Percentiles rank a stretch among this genome's conserved stretches.
Evolutionary conservation across 2,113 vertebrate species (phyloP).

Genomic region (Gobio gobio): DNA sequence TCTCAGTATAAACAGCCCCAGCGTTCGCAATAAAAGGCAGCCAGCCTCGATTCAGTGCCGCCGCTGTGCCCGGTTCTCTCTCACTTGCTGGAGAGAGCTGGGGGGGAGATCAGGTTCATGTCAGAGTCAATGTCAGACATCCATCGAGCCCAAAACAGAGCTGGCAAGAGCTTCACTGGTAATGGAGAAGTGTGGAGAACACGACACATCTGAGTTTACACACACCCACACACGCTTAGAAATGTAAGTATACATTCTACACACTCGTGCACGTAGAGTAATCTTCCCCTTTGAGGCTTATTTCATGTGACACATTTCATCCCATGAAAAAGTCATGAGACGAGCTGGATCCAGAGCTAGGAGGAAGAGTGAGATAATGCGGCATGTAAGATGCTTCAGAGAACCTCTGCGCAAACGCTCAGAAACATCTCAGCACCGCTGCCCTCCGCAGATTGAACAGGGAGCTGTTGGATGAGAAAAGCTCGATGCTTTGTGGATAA

Average conservation of each 20-base stretch:
- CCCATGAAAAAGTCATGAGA: constrained; percentile 71
- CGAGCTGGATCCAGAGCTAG: constrained; percentile 70
- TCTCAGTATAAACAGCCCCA: constrained; percentile 43
- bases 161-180: constrained; percentile 46
- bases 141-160: constrained; percentile 26
- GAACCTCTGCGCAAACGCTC: neutral
- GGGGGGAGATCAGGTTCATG: constrained; percentile 31
- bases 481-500: constrained; percentile 66
- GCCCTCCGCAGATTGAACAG: constrained; percentile 53
- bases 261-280: neutral
- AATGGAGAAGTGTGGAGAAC: constrained; percentile 41
- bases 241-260: constrained; percentile 26
- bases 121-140: constrained; percentile 51
- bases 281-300: constrained; percentile 67
- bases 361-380: constrained; percentile 69
- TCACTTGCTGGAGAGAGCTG: constrained; percentile 42
- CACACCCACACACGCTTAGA: constrained; percentile 29
- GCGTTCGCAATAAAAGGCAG: constrained; percentile 45
- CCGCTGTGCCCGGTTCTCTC: constrained; percentile 26
- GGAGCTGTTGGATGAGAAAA: constrained; percentile 59
- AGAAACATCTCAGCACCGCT: constrained; percentile 31
- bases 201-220: constrained; percentile 36
- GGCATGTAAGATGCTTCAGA: constrained; percentile 57
- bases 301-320: constrained; percentile 62
- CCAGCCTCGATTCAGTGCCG: constrained; percentile 40